Evolutionary conservation across 2,797 vertebrate species (phyloP).

Genomic region (Coreius guichenoti): DNA sequence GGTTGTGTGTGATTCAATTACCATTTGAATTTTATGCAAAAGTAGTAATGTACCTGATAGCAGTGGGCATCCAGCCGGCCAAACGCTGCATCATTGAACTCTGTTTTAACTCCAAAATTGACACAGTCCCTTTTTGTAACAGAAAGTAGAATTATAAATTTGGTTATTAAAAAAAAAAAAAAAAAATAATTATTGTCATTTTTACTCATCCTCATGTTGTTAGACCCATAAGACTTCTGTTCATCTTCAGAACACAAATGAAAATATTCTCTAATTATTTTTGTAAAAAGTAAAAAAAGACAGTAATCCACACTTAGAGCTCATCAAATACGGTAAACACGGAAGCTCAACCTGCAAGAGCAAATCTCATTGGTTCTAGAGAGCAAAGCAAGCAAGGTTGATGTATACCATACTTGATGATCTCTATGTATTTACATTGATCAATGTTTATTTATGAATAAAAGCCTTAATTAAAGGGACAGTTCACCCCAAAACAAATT

Average conservation of each 20-base stretch:
- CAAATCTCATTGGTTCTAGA: no score
- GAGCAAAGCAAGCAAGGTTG: no score
- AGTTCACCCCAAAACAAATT: no score
- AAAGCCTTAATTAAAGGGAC: no score
- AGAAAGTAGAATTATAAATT: background rate
- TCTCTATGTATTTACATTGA: no score
- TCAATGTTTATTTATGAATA: no score
- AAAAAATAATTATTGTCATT: background rate
- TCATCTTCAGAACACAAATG: background rate
- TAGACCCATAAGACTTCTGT: background rate
- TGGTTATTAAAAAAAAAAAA: background rate
- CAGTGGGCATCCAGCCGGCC: slow-evolving; percentile 92
- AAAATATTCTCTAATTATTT: background rate
- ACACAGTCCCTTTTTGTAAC: slow-evolving; percentile 76
- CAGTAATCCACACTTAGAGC: background rate
- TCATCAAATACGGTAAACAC: no score
- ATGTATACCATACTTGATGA: no score
- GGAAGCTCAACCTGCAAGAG: no score
- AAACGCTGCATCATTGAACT: slow-evolving; percentile 90
- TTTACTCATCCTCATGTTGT: no score
- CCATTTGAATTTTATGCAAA: background rate
- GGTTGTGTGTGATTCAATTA: background rate
- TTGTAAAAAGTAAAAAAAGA: background rate
- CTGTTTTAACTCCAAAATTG: slow-evolving; percentile 87
- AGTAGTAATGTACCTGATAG: slow-evolving; percentile 80